Percentiles rank a stretch among this genome's conserved stretches.
These are phyloP conservation scores for Bombyx huttoni DNA, from an alignment of 2,888 invertebrate species.

Conservation along the genomic window DNA sequence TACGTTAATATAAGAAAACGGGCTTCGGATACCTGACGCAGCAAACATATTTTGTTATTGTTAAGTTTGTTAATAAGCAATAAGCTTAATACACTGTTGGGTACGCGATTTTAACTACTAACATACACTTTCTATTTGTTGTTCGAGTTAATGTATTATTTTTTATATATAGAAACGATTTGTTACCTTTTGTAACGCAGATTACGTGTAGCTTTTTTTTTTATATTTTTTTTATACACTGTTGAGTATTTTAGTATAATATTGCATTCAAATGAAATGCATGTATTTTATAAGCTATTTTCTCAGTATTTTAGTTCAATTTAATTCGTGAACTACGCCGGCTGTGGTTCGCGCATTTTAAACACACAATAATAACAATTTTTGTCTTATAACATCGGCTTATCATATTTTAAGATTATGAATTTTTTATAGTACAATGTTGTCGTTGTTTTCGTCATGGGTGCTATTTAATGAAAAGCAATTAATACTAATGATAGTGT, in stretches of 20 bases:
- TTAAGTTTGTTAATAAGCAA: constrained; percentile 52
- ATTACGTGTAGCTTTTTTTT: background rate
- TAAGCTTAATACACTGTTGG: constrained; percentile 27
- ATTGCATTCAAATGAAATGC: background rate
- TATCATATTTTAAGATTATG: background rate
- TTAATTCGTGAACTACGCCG: no score
- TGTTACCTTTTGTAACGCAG: constrained; percentile 1
- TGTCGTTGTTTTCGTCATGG: background rate
- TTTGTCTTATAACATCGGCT: background rate
- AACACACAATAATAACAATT: background rate
- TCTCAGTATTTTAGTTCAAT: no score
- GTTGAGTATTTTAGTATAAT: background rate
- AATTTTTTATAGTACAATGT: background rate
- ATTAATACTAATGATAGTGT: constrained; percentile 6
- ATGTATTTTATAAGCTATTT: no score
- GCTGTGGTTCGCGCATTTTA: no score
- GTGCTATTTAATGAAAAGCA: background rate
- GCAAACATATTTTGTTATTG: constrained; percentile 50
- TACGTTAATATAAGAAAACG: constrained; percentile 20
- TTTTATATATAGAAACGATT: background rate
- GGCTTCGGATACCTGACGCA: constrained; percentile 34
- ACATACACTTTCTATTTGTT: constrained; percentile 1
- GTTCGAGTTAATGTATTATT: background rate
- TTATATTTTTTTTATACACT: background rate
- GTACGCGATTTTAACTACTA: constrained; percentile 14